Evolutionary conservation across 2,113 vertebrate genomes (phyloP).

Genomic region (Chlamydotis undulata): DNA sequence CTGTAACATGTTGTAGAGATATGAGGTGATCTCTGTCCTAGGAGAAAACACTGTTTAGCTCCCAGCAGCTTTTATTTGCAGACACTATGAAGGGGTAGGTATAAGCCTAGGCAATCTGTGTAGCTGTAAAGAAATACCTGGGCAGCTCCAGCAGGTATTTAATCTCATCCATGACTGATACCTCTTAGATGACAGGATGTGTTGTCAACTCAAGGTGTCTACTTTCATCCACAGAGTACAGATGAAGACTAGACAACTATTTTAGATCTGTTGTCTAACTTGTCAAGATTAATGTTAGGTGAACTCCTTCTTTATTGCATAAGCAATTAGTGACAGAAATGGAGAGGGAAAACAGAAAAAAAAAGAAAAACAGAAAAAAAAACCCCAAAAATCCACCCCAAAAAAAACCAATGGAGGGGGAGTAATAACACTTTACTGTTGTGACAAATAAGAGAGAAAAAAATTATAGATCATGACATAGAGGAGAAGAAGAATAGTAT

Average conservation of each 20-base stretch:
- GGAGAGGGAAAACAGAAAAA: neutral
- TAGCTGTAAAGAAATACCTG: neutral
- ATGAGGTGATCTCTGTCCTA: neutral
- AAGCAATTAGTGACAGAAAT: neutral
- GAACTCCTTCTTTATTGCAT: neutral
- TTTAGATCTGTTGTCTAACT: neutral
- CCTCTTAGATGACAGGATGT: neutral
- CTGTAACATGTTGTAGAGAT: neutral
- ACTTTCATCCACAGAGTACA: neutral
- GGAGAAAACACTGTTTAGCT: neutral
- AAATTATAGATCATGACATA: neutral
- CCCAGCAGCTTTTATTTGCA: neutral
- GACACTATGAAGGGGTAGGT: neutral
- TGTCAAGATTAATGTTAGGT: neutral
- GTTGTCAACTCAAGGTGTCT: neutral
- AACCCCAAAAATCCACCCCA: too few species aligned
- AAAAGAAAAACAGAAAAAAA: neutral
- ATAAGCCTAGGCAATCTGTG: neutral
- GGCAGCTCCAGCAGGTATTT: neutral
- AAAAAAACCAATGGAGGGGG: too few species aligned
- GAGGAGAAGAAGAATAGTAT: neutral
- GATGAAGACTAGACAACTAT: neutral
- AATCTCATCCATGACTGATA: neutral
- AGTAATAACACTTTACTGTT: neutral
- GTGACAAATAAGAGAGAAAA: neutral